Base-by-base conservation (phyloP, 2,113 vertebrate species). In the Scartelaos histophorus region DNA sequence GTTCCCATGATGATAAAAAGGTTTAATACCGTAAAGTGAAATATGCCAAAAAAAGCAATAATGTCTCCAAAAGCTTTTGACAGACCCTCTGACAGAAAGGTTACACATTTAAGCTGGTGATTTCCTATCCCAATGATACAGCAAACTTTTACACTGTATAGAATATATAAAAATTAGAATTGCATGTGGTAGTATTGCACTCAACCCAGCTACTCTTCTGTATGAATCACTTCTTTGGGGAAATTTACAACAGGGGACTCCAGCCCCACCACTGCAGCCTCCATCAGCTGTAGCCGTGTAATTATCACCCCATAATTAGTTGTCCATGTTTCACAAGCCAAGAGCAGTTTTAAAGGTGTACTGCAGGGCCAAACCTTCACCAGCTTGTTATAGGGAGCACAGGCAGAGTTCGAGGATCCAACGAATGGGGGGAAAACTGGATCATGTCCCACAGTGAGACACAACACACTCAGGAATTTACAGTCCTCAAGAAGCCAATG, bases 401-500 rank as follows among this genome's bases (percentile, higher is more conserved):
- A 72, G 60, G 73, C 47, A 67, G 66, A 61, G 34, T 34, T 43
- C 34, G 34, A 64, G 61, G 70, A 45, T 80, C n/a, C 25, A 53
- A 51, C 47, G 70, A 71, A 70, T 69, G 69, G 79, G 66, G 64
- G 29, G 75, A 87, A 82, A 87, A 64, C 70, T 82, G 78, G 81
- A 81, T n/a, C 7, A 22, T 53, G 56, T 78, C 77, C 56, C 69
- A 68, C 73, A 56, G 80, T 76, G 86, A 88, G 84, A 87, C 83
- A 85, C 73, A 80, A 81, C 70, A 21, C 75, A 45, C 73, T 80
- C 72, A 84, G 87, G 89, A 91, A 90, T 90, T 90, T 90, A 87
- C 80, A 91, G 83, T 87, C 77, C 83, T 89, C 81, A 86, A 85
- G 87, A 91, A 92, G 81, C 82, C 85, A 85, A 89, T 83, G 81